Conservation (phyloP, 2,888 invertebrate genomes). For the Ochropacha duplaris region DNA sequence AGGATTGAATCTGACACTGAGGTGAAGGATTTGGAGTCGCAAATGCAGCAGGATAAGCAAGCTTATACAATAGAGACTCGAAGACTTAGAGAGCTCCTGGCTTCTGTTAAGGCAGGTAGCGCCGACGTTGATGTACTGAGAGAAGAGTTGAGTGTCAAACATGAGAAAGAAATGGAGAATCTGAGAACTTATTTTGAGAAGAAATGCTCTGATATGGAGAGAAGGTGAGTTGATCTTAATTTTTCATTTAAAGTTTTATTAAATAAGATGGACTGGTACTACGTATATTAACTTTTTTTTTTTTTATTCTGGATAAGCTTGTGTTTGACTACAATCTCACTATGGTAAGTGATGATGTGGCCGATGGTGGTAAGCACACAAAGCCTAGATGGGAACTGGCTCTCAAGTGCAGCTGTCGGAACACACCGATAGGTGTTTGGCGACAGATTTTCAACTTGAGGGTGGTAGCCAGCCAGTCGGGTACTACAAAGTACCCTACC, state of each 20-base stretch:
- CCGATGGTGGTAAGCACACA: too few relatives aligned
- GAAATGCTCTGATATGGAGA: conserved; percentile 90
- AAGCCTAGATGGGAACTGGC: too few relatives aligned
- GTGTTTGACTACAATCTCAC: too few relatives aligned
- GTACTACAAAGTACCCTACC: too few relatives aligned
- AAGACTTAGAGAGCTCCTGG: conserved; percentile 79
- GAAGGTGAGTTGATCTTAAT: conserved; percentile 80
- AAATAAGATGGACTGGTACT: too few relatives aligned
- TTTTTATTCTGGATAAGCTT: too few relatives aligned
- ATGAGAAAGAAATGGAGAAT: conserved; percentile 90
- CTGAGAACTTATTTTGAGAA: conserved; percentile 90
- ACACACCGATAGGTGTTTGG: too few relatives aligned
- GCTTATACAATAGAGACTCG: conserved; percentile 79
- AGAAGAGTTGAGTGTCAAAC: conserved; percentile 84
- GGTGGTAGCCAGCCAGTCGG: too few relatives aligned
- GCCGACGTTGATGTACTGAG: conserved; percentile 81
- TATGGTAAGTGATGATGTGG: too few relatives aligned
- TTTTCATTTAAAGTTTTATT: conserved; percentile 2
- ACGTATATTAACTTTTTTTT: too few relatives aligned
- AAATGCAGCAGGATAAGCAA: conserved; percentile 83
- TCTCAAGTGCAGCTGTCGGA: too few relatives aligned
- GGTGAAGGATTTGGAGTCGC: conserved; percentile 64
- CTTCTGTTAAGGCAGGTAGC: conserved; percentile 82
- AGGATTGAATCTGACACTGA: conserved; percentile 68
- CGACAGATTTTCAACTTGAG: too few relatives aligned